Conservation (phyloP, 2,113 vertebrate genomes). For the Eurystomus gularis region DNA sequence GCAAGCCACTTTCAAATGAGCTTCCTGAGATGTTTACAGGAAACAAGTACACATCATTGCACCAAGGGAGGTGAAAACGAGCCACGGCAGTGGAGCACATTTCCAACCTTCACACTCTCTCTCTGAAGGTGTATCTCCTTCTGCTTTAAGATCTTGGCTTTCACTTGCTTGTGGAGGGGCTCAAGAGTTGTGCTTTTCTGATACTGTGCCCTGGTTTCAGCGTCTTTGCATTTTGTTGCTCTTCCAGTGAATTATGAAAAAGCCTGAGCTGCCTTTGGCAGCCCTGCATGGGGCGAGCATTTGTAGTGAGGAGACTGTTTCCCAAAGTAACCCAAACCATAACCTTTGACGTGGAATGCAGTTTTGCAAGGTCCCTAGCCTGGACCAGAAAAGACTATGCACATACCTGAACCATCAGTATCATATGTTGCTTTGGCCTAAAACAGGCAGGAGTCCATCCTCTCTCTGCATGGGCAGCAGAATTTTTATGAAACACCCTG, state of each 20-base stretch:
- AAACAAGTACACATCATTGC: fast-evolving
- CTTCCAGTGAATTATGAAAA: neutral
- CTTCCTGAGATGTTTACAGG: neutral
- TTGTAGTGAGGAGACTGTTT: neutral
- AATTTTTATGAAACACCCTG: slow-evolving; percentile 49
- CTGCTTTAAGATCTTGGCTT: neutral
- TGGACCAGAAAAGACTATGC: neutral
- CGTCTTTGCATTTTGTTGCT: neutral
- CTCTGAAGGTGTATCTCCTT: neutral
- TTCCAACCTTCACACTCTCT: neutral
- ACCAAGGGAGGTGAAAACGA: neutral
- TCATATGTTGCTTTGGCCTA: neutral
- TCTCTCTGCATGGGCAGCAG: neutral
- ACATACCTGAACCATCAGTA: neutral
- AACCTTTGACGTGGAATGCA: neutral
- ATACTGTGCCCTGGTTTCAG: neutral
- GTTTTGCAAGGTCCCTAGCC: neutral
- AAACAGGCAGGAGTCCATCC: neutral
- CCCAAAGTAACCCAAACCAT: neutral
- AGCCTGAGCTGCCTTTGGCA: neutral
- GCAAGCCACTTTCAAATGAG: neutral
- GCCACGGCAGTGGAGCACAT: neutral
- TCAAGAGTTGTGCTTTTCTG: neutral
- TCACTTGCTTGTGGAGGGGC: neutral
- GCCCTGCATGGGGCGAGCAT: neutral